Percentiles rank a stretch among this genome's conserved stretches.
phyloP scores from a whole-genome alignment of 1,140 invertebrate species.

The Polypedilum pembai region DNA sequence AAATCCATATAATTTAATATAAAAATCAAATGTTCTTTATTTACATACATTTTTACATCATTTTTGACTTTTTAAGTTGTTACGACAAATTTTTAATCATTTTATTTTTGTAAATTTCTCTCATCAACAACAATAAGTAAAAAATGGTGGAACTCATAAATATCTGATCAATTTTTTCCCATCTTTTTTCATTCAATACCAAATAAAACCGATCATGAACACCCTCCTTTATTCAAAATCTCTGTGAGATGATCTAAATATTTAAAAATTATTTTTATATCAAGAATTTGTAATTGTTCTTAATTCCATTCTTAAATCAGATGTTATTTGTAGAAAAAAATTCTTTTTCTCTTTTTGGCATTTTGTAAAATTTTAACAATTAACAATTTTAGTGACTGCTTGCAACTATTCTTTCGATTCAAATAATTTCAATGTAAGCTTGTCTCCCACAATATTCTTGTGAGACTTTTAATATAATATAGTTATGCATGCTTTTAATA shows the following conservation, averaged over 20 bases:
- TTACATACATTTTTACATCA: neutral
- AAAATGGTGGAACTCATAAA: constrained; percentile 2
- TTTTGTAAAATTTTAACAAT: constrained; percentile 7
- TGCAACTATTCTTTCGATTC: neutral
- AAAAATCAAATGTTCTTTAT: neutral
- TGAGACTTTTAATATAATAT: neutral
- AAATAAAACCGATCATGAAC: neutral
- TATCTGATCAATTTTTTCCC: neutral
- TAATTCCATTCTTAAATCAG: neutral
- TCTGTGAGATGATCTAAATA: neutral
- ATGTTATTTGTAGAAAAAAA: neutral
- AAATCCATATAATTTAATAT: neutral
- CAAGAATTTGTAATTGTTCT: neutral
- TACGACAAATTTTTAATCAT: neutral
- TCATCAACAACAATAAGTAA: neutral
- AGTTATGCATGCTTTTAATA: constrained; percentile 8
- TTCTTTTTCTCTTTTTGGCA: neutral
- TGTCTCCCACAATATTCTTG: neutral
- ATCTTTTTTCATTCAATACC: neutral
- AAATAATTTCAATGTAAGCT: neutral
- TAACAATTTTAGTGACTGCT: neutral
- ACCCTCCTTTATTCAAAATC: neutral
- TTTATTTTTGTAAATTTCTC: neutral
- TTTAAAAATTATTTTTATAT: neutral
- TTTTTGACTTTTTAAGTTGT: neutral